These are phyloP conservation scores for Anthoptus insignis DNA, from an alignment of 2,888 invertebrate species.

Conservation along the genomic window DNA sequence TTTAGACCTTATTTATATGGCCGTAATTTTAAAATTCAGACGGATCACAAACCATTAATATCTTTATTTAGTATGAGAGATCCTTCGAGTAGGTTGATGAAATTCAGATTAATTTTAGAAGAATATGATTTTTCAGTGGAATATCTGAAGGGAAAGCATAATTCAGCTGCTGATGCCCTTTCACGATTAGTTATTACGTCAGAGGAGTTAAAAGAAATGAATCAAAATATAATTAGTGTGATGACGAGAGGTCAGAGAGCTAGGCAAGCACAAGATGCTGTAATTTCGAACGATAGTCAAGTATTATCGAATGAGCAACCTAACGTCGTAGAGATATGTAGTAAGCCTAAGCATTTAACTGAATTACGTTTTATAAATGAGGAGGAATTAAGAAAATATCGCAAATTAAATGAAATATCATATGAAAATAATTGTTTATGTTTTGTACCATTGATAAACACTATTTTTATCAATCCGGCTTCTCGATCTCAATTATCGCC, in stretches of 20 bases:
- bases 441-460: background rate
- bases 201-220: conserved; percentile 1
- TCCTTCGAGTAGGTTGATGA: background rate
- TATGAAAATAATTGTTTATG: background rate
- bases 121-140: background rate
- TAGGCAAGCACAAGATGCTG: background rate
- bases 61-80: background rate
- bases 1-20: background rate
- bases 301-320: background rate
- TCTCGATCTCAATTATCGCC: conserved; percentile 26
- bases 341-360: background rate
- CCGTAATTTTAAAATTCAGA: background rate
- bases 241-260: background rate
- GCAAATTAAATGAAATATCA: background rate
- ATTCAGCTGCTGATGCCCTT: background rate
- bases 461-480: background rate
- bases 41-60: background rate
- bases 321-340: background rate
- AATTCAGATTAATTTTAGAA: background rate
- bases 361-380: background rate
- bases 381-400: background rate
- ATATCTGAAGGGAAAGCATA: background rate
- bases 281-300: background rate
- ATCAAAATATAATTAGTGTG: background rate
- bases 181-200: background rate